Percentiles rank a stretch among this genome's conserved stretches.
These are phyloP conservation scores for Podiceps cristatus DNA, from an alignment of 2,113 vertebrate genomes.

Conservation along the genomic window DNA sequence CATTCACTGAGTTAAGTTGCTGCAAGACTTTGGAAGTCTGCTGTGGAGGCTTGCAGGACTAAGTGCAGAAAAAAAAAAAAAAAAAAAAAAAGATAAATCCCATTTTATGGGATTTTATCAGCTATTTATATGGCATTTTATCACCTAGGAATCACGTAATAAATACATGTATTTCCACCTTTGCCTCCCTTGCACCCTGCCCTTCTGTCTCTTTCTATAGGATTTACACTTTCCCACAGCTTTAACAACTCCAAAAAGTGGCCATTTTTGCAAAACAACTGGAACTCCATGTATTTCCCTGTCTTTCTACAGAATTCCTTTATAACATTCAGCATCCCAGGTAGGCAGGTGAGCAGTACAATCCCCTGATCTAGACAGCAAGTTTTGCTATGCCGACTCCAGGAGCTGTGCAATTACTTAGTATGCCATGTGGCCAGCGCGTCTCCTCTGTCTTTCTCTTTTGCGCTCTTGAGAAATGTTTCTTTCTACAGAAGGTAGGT, in stretches of 20 bases:
- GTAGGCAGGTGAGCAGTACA: accelerated
- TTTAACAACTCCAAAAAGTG: background rate
- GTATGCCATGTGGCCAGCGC: accelerated
- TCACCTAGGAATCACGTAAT: background rate
- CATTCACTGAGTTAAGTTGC: background rate
- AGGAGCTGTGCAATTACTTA: background rate
- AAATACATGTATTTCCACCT: background rate
- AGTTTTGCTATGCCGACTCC: background rate
- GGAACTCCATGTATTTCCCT: background rate
- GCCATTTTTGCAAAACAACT: background rate
- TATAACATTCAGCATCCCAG: background rate
- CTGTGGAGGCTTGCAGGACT: background rate
- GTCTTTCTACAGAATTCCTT: background rate
- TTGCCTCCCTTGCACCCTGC: background rate
- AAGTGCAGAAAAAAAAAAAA: background rate
- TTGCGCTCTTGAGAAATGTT: background rate
- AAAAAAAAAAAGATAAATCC: background rate
- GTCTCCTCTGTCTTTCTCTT: too few species aligned
- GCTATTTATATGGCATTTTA: background rate
- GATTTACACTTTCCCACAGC: background rate
- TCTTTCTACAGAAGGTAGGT: background rate
- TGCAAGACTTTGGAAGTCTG: background rate
- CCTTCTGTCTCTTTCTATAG: background rate
- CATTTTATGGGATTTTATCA: too few species aligned
- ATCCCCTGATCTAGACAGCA: background rate